These are phyloP conservation scores for Tachypleus tridentatus DNA, from an alignment of 1,140 invertebrate genomes.

Conservation along the genomic window DNA sequence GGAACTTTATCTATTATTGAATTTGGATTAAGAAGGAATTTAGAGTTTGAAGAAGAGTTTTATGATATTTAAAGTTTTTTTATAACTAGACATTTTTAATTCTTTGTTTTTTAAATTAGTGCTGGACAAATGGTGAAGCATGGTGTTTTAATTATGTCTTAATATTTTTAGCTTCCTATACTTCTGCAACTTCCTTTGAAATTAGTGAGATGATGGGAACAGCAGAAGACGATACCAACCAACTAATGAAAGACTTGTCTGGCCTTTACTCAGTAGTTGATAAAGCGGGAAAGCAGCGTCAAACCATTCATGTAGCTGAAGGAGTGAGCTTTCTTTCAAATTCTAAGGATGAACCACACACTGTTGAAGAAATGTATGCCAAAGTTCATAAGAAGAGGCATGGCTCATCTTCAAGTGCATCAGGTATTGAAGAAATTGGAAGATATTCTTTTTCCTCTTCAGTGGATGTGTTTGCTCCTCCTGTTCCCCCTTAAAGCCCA, in stretches of 20 bases:
- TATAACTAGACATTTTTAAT: too few species aligned
- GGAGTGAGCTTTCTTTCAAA: slow-evolving; percentile 4
- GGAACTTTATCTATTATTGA: too few species aligned
- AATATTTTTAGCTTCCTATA: too few species aligned
- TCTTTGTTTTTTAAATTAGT: too few species aligned
- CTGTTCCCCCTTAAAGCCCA: slow-evolving; percentile 14
- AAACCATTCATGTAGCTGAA: slow-evolving; percentile 20
- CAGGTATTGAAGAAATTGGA: slow-evolving; percentile 10
- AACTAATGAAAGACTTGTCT: background rate
- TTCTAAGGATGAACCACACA: slow-evolving; percentile 23
- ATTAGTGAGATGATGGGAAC: too few species aligned
- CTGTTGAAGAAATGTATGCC: slow-evolving; percentile 73
- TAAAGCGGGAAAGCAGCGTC: slow-evolving; percentile 15
- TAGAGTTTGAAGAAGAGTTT: too few species aligned
- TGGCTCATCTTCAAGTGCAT: slow-evolving; percentile 6
- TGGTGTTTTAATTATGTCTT: too few species aligned
- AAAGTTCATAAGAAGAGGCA: slow-evolving; percentile 45
- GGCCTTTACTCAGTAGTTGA: slow-evolving; percentile 17
- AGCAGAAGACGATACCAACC: too few species aligned
- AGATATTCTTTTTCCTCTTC: slow-evolving; percentile 9
- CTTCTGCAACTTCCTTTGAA: too few species aligned
- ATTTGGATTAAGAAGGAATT: too few species aligned
- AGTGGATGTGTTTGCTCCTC: slow-evolving; percentile 13
- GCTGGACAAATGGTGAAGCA: too few species aligned
- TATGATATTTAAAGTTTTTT: too few species aligned